Evolutionary conservation across 2,888 invertebrate species (phyloP).

Genomic region (Netelia fuscicornis): DNA sequence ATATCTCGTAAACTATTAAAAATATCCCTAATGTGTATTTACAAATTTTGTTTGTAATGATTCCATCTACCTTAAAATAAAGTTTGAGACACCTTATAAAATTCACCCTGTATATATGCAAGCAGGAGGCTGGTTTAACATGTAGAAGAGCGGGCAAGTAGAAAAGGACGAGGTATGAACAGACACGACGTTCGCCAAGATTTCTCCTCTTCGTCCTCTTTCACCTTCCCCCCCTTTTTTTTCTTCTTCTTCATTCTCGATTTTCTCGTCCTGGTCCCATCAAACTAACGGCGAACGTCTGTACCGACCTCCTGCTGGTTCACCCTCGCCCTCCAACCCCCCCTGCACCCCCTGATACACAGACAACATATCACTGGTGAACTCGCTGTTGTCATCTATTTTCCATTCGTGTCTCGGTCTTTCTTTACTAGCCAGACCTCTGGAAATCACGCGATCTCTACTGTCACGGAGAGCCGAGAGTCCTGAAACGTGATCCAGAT

Average conservation of each 20-base stretch:
- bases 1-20: too few species aligned
- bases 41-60: too few species aligned
- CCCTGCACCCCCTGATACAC: conserved; percentile 33
- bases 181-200: conserved; percentile 58
- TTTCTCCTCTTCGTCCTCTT: conserved; percentile 42
- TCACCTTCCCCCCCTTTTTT: background rate
- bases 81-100: too few species aligned
- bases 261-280: conserved; percentile 28
- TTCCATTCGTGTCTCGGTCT: conserved; percentile 46
- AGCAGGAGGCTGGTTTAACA: background rate
- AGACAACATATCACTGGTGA: conserved; percentile 40
- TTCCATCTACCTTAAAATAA: too few species aligned
- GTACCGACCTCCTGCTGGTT: conserved; percentile 57
- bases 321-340: conserved; percentile 48
- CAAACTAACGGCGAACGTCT: conserved; percentile 44
- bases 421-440: conserved; percentile 18
- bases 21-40: too few species aligned
- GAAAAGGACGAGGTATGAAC: conserved; percentile 45
- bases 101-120: background rate
- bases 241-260: conserved; percentile 11
- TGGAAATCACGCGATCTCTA: conserved; percentile 49
- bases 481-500: conserved; percentile 30
- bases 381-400: conserved; percentile 51
- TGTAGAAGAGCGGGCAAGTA: conserved; percentile 38
- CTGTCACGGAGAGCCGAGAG: conserved; percentile 34